These are phyloP conservation scores for Lytechinus variegatus DNA, from an alignment of 35 echinoderm and acorn worm species.

Conservation along the genomic window DNA sequence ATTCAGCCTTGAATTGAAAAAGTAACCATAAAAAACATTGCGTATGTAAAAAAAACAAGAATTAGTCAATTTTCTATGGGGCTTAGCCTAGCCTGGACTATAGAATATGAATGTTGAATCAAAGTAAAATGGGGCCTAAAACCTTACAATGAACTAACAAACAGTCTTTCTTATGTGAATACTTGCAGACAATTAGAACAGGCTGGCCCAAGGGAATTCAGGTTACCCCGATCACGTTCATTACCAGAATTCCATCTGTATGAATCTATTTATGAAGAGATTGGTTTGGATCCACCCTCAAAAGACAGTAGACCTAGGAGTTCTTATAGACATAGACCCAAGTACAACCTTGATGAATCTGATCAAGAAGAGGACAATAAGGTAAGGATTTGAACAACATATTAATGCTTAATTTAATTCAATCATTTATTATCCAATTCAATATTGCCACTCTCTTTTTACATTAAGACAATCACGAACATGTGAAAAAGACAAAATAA, in stretches of 20 bases:
- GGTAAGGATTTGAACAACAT: background rate
- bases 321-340: constrained; percentile 23
- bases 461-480: too few relatives aligned
- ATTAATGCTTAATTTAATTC: too few relatives aligned
- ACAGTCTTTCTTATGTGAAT: background rate
- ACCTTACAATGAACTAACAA: background rate
- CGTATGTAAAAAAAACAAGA: too few relatives aligned
- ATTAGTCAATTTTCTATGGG: too few relatives aligned
- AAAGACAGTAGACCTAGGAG: constrained; percentile 51
- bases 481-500: too few relatives aligned
- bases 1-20: too few relatives aligned
- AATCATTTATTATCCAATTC: too few relatives aligned
- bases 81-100: too few relatives aligned
- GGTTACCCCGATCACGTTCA: constrained; percentile 61
- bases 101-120: background rate
- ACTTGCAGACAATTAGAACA: constrained; percentile 3
- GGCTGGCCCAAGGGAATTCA: background rate
- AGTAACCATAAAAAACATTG: too few relatives aligned
- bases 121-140: background rate
- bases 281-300: constrained; percentile 56
- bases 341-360: background rate
- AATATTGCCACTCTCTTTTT: too few relatives aligned
- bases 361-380: background rate
- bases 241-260: constrained; percentile 70
- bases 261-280: constrained; percentile 73